Evolutionary conservation across 1,140 invertebrate species (phyloP), one percentile per base, ranked within the genome.

Genomic region (Heterodera schachtii): DNA sequence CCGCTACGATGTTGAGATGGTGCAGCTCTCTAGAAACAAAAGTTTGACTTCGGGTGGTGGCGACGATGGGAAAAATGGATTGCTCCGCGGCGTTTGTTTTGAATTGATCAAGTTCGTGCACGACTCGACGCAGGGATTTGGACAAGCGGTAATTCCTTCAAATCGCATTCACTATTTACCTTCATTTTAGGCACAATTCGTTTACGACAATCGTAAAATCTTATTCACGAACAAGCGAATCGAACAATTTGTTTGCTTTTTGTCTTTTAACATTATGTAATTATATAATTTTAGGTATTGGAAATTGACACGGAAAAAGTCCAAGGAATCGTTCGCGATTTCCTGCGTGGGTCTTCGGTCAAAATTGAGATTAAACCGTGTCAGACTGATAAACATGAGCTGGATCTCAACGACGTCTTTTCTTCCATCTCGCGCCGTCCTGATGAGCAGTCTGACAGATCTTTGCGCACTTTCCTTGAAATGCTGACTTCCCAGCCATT

Each of bases 381-480:
- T n/a, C 66, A 78, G 44, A 49, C 44, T 9, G 66, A 66, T 1
- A 70, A 44, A 16, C 64, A 78, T 47, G 64, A 78, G 7, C 19
- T 78, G 4, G 70, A 78, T 43, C 31, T 78, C 60, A 78, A 78
- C 31, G 64, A 78, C 64, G 7, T 78, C 21, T 4, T 31, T 2
- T 41, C 77, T 2, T 31, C 77, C 1, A 16, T 78, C 44, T 69
- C 46, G 7, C 31, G 21, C 7, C 46, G 64, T n/a, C 77, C 77
- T 9, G 44, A 64, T 43, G 5, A 69, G 6, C 77, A 78, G 44
- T 52, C 80, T 9, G 80, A 81, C 41, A 75, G 52, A 79, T 81
- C 80, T 4, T 43, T 82, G 13, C 81, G 81, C 4, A 82, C 73
- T 8, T 82, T 82, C 46, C 74, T 82, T 46, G 81, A 82, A 46